Percentiles rank a stretch among this genome's conserved stretches.
phyloP scores from a whole-genome alignment of 1,140 invertebrate genomes.

The Lanistes nyassanus region DNA sequence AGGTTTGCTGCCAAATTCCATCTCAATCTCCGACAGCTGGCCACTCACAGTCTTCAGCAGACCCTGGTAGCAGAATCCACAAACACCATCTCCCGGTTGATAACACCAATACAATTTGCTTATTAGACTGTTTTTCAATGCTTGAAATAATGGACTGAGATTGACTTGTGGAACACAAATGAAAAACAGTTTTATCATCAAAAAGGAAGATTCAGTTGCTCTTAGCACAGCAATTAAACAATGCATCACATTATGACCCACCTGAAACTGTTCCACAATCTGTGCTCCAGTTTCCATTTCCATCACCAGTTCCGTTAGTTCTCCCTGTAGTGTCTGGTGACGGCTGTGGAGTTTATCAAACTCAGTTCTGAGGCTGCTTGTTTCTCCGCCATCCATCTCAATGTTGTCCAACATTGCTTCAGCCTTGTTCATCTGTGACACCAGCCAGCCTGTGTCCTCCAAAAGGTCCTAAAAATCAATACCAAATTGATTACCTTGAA shows the following conservation, averaged over 20 bases:
- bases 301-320: slow-evolving; percentile 81
- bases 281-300: slow-evolving; percentile 88
- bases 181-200: too few species aligned
- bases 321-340: slow-evolving; percentile 80
- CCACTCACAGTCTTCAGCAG: slow-evolving; percentile 41
- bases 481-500: too few species aligned
- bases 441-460: slow-evolving; percentile 76
- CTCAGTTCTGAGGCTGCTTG: slow-evolving; percentile 80
- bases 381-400: slow-evolving; percentile 74
- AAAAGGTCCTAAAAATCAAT: slow-evolving; percentile 46
- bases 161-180: too few species aligned
- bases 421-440: slow-evolving; percentile 75
- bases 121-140: too few species aligned
- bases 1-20: slow-evolving; percentile 84
- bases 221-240: too few species aligned
- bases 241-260: slow-evolving; percentile 71
- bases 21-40: slow-evolving; percentile 81
- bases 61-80: slow-evolving; percentile 33
- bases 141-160: too few species aligned
- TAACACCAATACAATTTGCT: too few species aligned
- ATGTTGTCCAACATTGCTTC: slow-evolving; percentile 78
- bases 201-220: neutral
- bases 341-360: slow-evolving; percentile 80
- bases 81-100: too few species aligned
- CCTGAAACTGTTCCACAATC: slow-evolving; percentile 73